phyloP scores from a whole-genome alignment of 2,113 vertebrate genomes.

The Hippopotamus amphibius region DNA sequence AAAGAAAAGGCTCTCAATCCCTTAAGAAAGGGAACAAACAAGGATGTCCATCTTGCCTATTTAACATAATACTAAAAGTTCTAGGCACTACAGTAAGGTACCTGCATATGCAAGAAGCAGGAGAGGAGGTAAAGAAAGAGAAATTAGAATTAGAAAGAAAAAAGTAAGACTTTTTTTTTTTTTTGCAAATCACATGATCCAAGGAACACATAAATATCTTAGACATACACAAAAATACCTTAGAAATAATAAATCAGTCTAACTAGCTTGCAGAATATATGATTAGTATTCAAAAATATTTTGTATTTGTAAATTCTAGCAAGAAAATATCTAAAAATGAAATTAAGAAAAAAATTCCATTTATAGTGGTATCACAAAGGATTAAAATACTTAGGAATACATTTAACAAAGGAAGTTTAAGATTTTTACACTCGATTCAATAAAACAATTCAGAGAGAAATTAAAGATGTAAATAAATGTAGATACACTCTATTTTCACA shows the following conservation, averaged over 20 bases:
- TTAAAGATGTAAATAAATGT: background rate
- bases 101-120: rapidly evolving
- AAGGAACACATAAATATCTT: background rate
- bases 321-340: background rate
- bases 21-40: background rate
- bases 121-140: background rate
- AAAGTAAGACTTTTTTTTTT: background rate
- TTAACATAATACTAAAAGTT: background rate
- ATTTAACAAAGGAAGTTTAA: background rate
- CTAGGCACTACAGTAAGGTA: background rate
- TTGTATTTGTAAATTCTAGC: background rate
- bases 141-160: background rate
- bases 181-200: background rate
- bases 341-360: background rate
- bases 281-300: background rate
- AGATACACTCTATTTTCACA: background rate
- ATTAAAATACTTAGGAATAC: background rate
- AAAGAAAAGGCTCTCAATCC: background rate
- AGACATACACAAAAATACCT: background rate
- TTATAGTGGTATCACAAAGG: background rate
- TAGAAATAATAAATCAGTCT: background rate
- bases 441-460: background rate
- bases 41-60: background rate
- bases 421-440: background rate
- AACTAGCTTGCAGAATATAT: background rate